Evolutionary conservation across 2,888 invertebrate species (phyloP), one percentile per base, ranked within the genome.

Genomic region (Eucera pruinosa): DNA sequence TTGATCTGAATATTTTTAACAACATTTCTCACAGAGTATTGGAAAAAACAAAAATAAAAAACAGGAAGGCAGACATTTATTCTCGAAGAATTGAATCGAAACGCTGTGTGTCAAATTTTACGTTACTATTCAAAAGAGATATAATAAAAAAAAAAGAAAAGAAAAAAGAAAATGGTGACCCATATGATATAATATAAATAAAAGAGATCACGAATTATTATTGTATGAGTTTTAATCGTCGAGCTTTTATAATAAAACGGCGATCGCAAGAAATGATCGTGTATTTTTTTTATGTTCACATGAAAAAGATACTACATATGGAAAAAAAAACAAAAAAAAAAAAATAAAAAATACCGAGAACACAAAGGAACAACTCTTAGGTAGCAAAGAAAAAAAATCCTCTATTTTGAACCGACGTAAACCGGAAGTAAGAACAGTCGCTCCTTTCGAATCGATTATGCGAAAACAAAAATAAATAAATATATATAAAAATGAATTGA

Each of bases 21-120:
- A 61, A 50, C 33, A 33, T 20, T 61, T 27, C 13, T 50, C 64
- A 23, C 39, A 60, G 50, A 61, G 18, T 47, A 58, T 75, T 39
- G 18, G 27, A 7, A 33, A 7, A 7, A 33, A 33, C 7, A 5
- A 7, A 33, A 33, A 5, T 33, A 36, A 25, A 15, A 33, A 13
- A 4, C 30, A 23, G 5, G 3, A 9, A 18, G 25, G 20, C 47
- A 54, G 61, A 20, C 55, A n/a, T 69, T 60, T 57, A 43, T 75
- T 72, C 71, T 80, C 74, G 86, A 87, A 86, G 87, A 80, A 87
- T 67, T 86, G 82, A 86, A 86, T 86, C 87, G 86, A 87, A 80
- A 61, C 50, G 81, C 61, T 78, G 36, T 78, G 36, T 78, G 41
- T 66, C 50, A 80, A 43, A 41, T 52, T 71, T 76, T 64, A 64